Base-by-base conservation (phyloP, 1,140 invertebrate species). In the Trichomalopsis sarcophagae region DNA sequence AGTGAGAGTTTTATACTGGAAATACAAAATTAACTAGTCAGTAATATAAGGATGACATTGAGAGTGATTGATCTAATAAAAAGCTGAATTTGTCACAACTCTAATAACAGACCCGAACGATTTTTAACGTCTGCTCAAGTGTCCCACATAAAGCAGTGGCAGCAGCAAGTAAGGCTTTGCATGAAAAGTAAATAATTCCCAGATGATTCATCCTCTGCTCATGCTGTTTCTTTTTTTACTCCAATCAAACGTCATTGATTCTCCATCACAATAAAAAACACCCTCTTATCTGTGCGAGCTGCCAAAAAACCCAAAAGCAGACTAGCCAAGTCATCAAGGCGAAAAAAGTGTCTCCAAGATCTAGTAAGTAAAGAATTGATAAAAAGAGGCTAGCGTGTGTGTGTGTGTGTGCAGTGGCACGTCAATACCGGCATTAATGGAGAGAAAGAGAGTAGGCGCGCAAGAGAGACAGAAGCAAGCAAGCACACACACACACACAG, bases 391-490 rank as follows among this genome's bases (percentile, higher is more conserved):
- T 44, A 69, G 47, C n/a, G 69, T 50, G 23, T 36, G n/a, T 23
- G n/a, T 4, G 68, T 75, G 73, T 5, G 66, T 10, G 23, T n/a
- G 5, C 11, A 74, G 13, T 23, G 30, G 66, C 36, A 74, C 84
- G 84, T 85, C 84, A 85, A 85, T 85, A 85, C 84, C 84, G 84
- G 84, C 84, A 73, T 66, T 84, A 84, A 82, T 30, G 66, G 47
- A 81, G 55, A 68, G 71, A 47, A 44, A 81, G 84, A 76, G 73
- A 85, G 68, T 36, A 6, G 11, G 68, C 50, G 66, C 55, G 14
- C 50, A 6, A 50, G 66, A 47, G 44, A 83, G 23, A 83, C 9
- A 44, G 50, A 44, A n/a, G 75, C 14, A 69, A 13, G 44, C 17
- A 78, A 10, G 40, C 14, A 17, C 27, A 11, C 4, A 27, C 1